Evolutionary conservation across 1,140 invertebrate species (phyloP), one percentile per base, ranked within the genome.

Genomic region (Drosophila yakuba): DNA sequence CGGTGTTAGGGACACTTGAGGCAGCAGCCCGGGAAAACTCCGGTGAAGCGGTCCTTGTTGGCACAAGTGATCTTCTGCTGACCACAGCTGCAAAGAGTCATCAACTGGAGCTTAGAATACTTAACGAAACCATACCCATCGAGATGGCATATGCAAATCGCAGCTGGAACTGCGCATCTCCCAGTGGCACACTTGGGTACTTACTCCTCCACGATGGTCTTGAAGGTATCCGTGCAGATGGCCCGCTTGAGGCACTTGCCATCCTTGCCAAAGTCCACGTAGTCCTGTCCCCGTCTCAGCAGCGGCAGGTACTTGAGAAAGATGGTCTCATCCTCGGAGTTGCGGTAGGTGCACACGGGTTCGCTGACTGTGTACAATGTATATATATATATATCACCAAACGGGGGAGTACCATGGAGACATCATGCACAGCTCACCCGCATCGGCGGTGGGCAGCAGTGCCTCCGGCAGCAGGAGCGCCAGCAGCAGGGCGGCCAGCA

Each of bases 1-100:
- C 1, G 12, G 5, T 1, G n/a, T 63, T 72, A 78, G 43, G 68
- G 48, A 48, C 91, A 92, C 57, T 91, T 92, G 15, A 92, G 54
- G 28, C 91, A 92, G 60, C 91, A 92, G 43, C 68, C 88, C 1
- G 91, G 91, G 61, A 91, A 92, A 3, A 91, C 91, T 17, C 91
- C 91, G 2, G 78, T 82, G 12, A 58, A 91, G 14, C 80, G 74
- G 43, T 86, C 79, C 58, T 86, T 91, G 56, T 91, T 92, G 15
- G 15, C 38, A 48, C 91, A 92, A 7, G 50, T 91, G 15, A 92
- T 74, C 15, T 78, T 79, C 35, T 79, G 74, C 39, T 80, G 74
- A 10, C 52, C 50, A 44, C 91, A 92, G n/a, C 91, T 91, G 52
- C 0, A 32, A 64, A 1, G 3, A 66, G 2, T 20, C 20, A 35